Percentiles rank a stretch among this genome's conserved stretches.
Conservation (phyloP, 2,113 vertebrate species). For the Hippoglossus stenolepis region DNA sequence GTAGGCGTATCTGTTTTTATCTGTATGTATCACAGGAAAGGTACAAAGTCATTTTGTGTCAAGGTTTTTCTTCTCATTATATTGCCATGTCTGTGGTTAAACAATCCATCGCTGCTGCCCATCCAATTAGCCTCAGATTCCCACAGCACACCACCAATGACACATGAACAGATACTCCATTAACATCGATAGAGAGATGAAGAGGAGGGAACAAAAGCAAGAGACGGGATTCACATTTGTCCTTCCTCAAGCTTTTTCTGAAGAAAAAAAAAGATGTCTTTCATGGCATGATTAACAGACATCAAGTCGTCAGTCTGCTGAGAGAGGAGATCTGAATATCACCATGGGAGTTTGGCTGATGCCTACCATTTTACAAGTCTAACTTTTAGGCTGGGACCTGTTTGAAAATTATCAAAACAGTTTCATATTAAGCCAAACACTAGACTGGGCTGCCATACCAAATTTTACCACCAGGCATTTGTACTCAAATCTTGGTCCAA, state of each 20-base stretch:
- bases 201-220: constrained; percentile 17
- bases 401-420: no score
- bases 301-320: constrained; percentile 17
- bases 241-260: not conserved
- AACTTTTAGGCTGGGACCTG: no score
- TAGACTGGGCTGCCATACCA: no score
- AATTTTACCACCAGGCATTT: no score
- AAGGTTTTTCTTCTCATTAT: constrained; percentile 52
- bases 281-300: constrained; percentile 53
- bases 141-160: constrained; percentile 42
- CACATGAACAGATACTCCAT: constrained; percentile 52
- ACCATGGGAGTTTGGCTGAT: not conserved
- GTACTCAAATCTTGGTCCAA: no score
- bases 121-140: constrained; percentile 54
- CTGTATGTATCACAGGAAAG: not conserved
- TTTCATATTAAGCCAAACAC: no score
- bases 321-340: not conserved
- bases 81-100: constrained; percentile 51
- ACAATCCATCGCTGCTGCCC: constrained; percentile 49
- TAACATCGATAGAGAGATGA: constrained; percentile 47
- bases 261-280: constrained; percentile 25
- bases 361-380: no score
- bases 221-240: constrained; percentile 17
- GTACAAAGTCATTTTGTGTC: constrained; percentile 29
- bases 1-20: not conserved